Conservation (phyloP, 2,888 invertebrate genomes). For the Nephrocerus scutellatus region DNA sequence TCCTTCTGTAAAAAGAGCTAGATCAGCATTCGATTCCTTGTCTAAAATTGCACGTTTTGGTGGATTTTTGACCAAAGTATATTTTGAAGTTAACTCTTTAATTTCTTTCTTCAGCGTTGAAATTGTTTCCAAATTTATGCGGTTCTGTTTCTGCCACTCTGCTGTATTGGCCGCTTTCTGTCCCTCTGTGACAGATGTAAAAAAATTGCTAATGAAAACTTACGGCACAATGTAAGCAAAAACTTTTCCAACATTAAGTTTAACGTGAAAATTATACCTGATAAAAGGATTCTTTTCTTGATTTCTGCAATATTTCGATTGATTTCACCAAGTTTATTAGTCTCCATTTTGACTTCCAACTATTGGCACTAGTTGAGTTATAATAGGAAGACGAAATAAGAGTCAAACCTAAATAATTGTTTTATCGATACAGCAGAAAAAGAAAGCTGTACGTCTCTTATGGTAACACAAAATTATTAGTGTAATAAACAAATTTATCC, state of each 20-base stretch:
- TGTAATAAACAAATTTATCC: too few species aligned
- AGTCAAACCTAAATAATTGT: too few species aligned
- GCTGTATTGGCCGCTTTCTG: constrained; percentile 77
- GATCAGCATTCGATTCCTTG: constrained; percentile 30
- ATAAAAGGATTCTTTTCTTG: constrained; percentile 77
- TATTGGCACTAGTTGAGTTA: too few species aligned
- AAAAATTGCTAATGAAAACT: neutral
- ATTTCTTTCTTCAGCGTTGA: constrained; percentile 66
- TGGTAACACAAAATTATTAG: too few species aligned
- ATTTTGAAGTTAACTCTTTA: constrained; percentile 55
- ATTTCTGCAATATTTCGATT: constrained; percentile 77
- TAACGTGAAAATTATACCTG: constrained; percentile 52
- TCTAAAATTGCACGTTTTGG: constrained; percentile 37
- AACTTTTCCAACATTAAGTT: neutral
- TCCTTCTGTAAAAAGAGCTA: constrained; percentile 15
- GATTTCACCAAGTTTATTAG: constrained; percentile 40
- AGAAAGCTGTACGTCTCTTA: too few species aligned
- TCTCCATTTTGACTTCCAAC: too few species aligned
- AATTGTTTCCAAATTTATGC: constrained; percentile 64
- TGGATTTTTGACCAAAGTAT: constrained; percentile 46
- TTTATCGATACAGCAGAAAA: too few species aligned
- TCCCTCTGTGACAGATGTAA: constrained; percentile 56
- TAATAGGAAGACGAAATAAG: too few species aligned
- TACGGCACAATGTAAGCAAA: neutral
- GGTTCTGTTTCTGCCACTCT: constrained; percentile 69